Evolutionary conservation across 2,797 vertebrate species (phyloP).

Genomic region (Smutsia temminckii): DNA sequence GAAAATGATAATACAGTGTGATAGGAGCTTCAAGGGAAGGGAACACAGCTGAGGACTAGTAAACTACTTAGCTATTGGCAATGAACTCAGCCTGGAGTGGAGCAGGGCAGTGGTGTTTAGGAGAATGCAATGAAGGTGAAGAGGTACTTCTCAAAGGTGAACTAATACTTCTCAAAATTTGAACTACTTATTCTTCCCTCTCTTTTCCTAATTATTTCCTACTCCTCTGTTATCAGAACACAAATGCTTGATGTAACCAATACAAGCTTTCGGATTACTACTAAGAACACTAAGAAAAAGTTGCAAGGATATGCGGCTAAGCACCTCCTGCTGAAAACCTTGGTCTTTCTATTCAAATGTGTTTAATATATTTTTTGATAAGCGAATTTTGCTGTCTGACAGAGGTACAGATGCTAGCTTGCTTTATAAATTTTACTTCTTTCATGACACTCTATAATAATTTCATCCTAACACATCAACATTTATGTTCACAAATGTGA

Average conservation of each 20-base stretch:
- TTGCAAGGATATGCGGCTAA: not conserved
- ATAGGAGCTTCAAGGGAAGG: not conserved
- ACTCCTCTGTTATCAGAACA: not conserved
- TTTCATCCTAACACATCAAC: not conserved
- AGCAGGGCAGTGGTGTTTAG: rapidly evolving
- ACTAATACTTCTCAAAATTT: not conserved
- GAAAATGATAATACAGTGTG: not conserved
- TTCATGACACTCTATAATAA: not conserved
- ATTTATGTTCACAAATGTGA: not conserved
- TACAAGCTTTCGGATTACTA: not conserved
- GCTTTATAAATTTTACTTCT: not conserved
- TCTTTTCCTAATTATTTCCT: not conserved
- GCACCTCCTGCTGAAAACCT: not conserved
- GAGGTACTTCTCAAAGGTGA: not conserved
- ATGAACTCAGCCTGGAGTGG: rapidly evolving
- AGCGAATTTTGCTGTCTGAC: not conserved
- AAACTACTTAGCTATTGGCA: not conserved
- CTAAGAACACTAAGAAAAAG: not conserved
- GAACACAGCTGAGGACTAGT: not conserved
- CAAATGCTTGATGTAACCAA: not conserved
- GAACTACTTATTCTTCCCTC: not conserved
- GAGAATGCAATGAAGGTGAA: not conserved
- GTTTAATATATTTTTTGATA: not conserved
- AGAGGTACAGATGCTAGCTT: not conserved
- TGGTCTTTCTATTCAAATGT: not conserved